Base-by-base conservation (phyloP, 2,797 vertebrate species). In the Neopelma chrysocephalum region DNA sequence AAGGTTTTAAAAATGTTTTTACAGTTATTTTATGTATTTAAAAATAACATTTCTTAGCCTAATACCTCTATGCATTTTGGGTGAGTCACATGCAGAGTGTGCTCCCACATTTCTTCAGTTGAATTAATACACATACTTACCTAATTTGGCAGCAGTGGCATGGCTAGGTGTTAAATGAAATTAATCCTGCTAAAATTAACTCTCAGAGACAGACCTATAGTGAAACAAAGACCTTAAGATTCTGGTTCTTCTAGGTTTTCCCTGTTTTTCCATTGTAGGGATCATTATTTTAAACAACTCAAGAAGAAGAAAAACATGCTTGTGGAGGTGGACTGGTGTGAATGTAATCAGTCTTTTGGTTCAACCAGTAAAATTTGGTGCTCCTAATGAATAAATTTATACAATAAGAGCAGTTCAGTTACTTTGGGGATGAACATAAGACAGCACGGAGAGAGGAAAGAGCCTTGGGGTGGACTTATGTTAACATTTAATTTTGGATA, bases 31-130 rank as follows among this genome's bases (percentile, higher is more conserved):
- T 92, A 57, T 17, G 1, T 86, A 56, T 95, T 96, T 96, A 89
- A 94, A 90, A 96, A 91, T 94, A 96, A 88, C 80, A 51, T 89
- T 96, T 94, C 93, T 95, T 96, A 95, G 65, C 47, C 61, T 93
- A 94, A 86, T 94, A 66, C 51, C 50, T 92, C 76, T 93, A 90
- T 79, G n/a, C 54, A 31, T 91, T 87, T 88, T 56, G 75, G 56
- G 68, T 94, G 93, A 94, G 58, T 92, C 94, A 93, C 38, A 82
- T 57, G 26, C 56, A 34, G 36, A 90, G 29, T 16, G 66, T 82
- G 69, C 85, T 94, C 89, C 93, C 79, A 90, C 85, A 70, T 94
- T 91, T 91, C 54, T 90, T 89, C 42, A 62, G 54, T 38, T 79
- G 72, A 88, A 88, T 93, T 92, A 43, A 26, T 68, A 65, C 76